Percentiles rank a stretch among this genome's conserved stretches.
Evolutionary conservation across 1,140 invertebrate species (phyloP).

Genomic region (Ganaspis sp.): DNA sequence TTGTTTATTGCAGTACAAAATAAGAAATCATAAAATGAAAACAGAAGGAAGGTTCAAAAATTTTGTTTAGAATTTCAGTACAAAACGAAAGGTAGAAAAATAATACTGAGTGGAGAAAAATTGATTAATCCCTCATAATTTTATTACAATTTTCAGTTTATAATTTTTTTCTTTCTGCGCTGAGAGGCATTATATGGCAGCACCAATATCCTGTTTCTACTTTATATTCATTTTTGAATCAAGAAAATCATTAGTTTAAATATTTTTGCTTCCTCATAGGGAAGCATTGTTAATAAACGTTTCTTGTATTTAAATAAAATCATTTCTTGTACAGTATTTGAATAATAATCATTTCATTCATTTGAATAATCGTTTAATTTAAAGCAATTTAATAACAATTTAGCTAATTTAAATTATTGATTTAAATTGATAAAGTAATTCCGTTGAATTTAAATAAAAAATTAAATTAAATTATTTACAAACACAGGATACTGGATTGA

Average conservation of each 20-base stretch:
- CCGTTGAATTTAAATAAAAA: too few relatives aligned
- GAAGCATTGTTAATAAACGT: too few relatives aligned
- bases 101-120: not conserved
- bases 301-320: too few relatives aligned
- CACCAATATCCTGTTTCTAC: conserved; percentile 12
- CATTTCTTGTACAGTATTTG: too few relatives aligned
- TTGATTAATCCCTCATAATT: not conserved
- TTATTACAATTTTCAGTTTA: not conserved
- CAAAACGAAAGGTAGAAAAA: not conserved
- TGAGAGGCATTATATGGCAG: conserved; percentile 30
- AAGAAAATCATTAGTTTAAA: too few relatives aligned
- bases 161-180: not conserved
- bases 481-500: not conserved
- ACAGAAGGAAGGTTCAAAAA: not conserved
- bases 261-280: too few relatives aligned
- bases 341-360: too few relatives aligned
- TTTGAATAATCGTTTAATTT: too few relatives aligned
- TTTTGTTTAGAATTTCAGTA: not conserved
- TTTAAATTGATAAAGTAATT: too few relatives aligned
- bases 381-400: too few relatives aligned
- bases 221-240: too few relatives aligned
- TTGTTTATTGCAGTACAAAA: conserved; percentile 49
- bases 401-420: not conserved
- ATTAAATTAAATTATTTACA: not conserved
- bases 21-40: conserved; percentile 1